phyloP scores from a whole-genome alignment of 2,113 vertebrate species.

The Argyrosomus japonicus region DNA sequence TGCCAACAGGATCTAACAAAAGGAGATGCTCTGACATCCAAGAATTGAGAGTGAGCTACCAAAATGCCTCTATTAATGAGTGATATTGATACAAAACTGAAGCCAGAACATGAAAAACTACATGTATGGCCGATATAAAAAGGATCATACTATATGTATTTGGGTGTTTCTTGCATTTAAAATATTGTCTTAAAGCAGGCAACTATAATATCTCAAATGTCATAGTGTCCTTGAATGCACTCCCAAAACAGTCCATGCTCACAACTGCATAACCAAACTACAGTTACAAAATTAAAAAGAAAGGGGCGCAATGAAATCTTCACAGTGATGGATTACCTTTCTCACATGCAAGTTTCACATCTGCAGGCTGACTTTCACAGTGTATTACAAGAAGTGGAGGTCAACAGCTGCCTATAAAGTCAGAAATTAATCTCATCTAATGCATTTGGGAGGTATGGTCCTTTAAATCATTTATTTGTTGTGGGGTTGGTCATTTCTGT shows the following conservation, averaged over 20 bases:
- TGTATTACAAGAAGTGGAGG: background rate
- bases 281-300: background rate
- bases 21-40: too few relatives aligned
- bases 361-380: background rate
- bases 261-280: background rate
- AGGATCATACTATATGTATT: background rate
- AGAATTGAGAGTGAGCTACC: too few relatives aligned
- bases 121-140: too few relatives aligned
- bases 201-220: constrained; percentile 4
- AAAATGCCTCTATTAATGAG: too few relatives aligned
- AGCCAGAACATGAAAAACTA: too few relatives aligned
- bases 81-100: too few relatives aligned
- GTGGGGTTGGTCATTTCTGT: background rate
- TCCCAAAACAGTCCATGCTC: background rate
- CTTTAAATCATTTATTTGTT: background rate
- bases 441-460: background rate
- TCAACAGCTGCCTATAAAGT: background rate
- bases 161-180: background rate
- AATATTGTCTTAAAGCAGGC: background rate
- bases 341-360: background rate
- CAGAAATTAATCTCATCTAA: background rate
- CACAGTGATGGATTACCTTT: background rate
- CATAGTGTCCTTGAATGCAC: constrained; percentile 23
- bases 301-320: background rate
- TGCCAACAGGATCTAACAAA: background rate